phyloP scores from a whole-genome alignment of 2,888 invertebrate genomes.

The Zaprionus bogoriensis region DNA sequence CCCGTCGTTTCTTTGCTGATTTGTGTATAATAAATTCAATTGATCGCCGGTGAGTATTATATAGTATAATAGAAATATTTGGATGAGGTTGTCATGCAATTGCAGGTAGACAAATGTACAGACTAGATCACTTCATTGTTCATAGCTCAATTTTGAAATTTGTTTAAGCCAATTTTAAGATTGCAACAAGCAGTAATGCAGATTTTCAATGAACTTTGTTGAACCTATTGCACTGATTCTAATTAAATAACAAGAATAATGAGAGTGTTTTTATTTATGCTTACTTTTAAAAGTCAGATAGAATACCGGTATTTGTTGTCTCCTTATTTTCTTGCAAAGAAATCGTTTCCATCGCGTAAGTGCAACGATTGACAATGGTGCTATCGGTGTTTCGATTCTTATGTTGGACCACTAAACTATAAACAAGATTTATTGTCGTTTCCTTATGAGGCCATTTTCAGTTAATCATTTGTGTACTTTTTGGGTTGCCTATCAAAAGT shows the following conservation, averaged over 20 bases:
- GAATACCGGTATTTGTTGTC: neutral
- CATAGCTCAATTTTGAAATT: too few species aligned
- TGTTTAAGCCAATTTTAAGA: too few species aligned
- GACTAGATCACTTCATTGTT: too few species aligned
- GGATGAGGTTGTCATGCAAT: too few species aligned
- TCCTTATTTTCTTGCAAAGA: slow-evolving; percentile 24
- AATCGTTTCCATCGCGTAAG: slow-evolving; percentile 20
- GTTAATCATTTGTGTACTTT: neutral
- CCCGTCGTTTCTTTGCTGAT: too few species aligned
- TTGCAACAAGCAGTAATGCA: too few species aligned
- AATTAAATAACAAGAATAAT: neutral
- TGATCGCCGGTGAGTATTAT: too few species aligned
- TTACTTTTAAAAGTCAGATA: neutral
- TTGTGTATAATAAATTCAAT: too few species aligned
- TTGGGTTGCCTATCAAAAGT: neutral
- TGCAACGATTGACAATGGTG: slow-evolving; percentile 6
- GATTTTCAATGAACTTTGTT: neutral
- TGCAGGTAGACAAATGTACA: too few species aligned
- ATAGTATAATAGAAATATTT: too few species aligned
- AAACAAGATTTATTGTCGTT: slow-evolving; percentile 29
- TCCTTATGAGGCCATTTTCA: slow-evolving; percentile 14
- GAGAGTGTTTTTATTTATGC: neutral
- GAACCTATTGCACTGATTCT: neutral
- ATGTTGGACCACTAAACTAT: slow-evolving; percentile 18
- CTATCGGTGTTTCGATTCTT: slow-evolving; percentile 4